phyloP scores from a whole-genome alignment of 2,888 invertebrate genomes.

The Philereme transversata region DNA sequence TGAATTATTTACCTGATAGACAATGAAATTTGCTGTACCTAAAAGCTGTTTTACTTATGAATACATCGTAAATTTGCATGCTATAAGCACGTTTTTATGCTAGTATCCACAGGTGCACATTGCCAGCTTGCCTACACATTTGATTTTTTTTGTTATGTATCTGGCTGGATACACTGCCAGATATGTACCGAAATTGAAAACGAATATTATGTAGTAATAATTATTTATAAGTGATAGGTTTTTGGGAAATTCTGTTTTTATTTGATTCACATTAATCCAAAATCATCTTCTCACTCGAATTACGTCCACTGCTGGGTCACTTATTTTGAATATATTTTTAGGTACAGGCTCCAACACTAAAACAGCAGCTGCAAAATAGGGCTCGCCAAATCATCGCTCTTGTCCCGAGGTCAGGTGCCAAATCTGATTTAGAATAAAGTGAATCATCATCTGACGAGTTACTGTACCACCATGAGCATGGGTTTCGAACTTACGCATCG shows the following conservation, averaged over 20 bases:
- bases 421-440: constrained; percentile 28
- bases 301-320: constrained; percentile 1
- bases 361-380: constrained; percentile 19
- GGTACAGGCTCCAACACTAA: constrained; percentile 3
- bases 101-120: background rate
- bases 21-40: too few relatives aligned
- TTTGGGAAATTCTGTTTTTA: background rate
- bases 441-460: constrained; percentile 22
- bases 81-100: background rate
- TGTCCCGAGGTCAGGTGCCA: constrained; percentile 28
- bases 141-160: constrained; percentile 4
- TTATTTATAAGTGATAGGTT: background rate
- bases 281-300: background rate
- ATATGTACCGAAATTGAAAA: background rate
- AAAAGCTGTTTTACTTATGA: constrained; percentile 4
- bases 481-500: background rate
- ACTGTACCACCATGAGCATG: background rate
- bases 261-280: background rate
- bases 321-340: background rate
- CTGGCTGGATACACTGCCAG: background rate
- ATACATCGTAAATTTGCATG: background rate
- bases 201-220: constrained; percentile 1
- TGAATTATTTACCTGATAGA: too few relatives aligned
- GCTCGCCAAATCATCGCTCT: constrained; percentile 24
- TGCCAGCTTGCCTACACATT: constrained; percentile 1